phyloP scores from a whole-genome alignment of 2,797 vertebrate species.

The Phalanger gymnotis region DNA sequence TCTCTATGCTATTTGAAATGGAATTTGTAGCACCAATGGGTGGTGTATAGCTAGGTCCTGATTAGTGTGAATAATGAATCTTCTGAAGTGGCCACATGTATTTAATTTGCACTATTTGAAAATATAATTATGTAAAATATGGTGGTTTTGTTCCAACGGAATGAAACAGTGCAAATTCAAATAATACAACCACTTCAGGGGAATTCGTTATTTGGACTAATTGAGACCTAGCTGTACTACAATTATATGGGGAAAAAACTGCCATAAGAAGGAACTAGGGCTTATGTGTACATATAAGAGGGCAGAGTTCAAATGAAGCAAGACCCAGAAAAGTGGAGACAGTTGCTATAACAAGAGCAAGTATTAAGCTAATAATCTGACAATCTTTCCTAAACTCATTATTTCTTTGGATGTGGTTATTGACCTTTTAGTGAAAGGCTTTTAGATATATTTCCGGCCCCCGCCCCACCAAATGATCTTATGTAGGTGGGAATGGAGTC shows the following conservation, averaged over 20 bases:
- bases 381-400: not conserved
- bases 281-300: constrained; percentile 20
- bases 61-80: not conserved
- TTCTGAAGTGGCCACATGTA: not conserved
- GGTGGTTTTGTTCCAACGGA: not conserved
- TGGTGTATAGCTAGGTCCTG: constrained; percentile 1
- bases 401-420: not conserved
- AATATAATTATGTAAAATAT: not conserved
- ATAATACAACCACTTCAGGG: not conserved
- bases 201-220: not conserved
- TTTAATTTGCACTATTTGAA: not conserved
- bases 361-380: not conserved
- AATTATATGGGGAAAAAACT: not conserved
- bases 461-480: not conserved
- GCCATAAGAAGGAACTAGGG: not conserved
- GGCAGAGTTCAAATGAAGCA: not conserved
- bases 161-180: not conserved
- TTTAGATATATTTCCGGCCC: not conserved
- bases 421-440: not conserved
- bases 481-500: not conserved
- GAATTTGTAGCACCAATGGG: not conserved
- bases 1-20: not conserved
- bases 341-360: not conserved
- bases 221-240: not conserved
- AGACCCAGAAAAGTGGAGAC: not conserved